Base-by-base conservation (phyloP, 2,888 invertebrate genomes). In the Leptogaster cylindrica region DNA sequence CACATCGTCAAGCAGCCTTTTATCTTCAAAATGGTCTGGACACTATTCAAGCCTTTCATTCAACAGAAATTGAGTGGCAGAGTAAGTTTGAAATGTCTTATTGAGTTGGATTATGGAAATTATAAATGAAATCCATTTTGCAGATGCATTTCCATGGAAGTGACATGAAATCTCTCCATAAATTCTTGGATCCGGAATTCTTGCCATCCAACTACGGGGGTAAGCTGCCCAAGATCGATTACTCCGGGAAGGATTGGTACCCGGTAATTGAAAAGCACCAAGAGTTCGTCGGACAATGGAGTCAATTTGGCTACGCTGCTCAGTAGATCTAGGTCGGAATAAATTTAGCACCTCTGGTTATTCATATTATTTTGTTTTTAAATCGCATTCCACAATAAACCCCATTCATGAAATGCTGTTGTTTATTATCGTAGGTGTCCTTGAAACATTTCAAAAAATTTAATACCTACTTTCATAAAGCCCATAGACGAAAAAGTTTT, bases 1-100 rank as follows among this genome's bases (percentile, higher is more conserved):
- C 93, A 93, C 81, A 89, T 93, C 76, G 91, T 93, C 2, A 92
- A 92, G 76, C 89, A 93, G 76, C 92, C 93, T 0, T 89, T 89
- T 82, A 82, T 93, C 70, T 93, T 93, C 82, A 92, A 89, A 76
- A 85, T 91, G 80, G 92, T 93, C 1, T 93, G 93, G 92, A 82
- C 85, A 51, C 86, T 93, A 78, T 93, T 93, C 83, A 92, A 92
- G 80, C 92, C 92, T 6, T 89, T 93, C 76, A 87, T 93, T 73
- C 85, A 85, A 72, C 89, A 90, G 74, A 93, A 93, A 78, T 84
- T 93, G 12, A 88, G 87, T 79, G 87, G 82, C 72, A 87, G 91
- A 80, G 91, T 91, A 78, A 85, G 89, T 83, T 5, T 3, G 16
- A 33, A 25, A 8, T 2, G 3, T 10, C 1, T 23, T 5, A 31